These are phyloP conservation scores for Atrina japonica DNA, from an alignment of 2,888 invertebrate genomes.

Conservation along the genomic window DNA sequence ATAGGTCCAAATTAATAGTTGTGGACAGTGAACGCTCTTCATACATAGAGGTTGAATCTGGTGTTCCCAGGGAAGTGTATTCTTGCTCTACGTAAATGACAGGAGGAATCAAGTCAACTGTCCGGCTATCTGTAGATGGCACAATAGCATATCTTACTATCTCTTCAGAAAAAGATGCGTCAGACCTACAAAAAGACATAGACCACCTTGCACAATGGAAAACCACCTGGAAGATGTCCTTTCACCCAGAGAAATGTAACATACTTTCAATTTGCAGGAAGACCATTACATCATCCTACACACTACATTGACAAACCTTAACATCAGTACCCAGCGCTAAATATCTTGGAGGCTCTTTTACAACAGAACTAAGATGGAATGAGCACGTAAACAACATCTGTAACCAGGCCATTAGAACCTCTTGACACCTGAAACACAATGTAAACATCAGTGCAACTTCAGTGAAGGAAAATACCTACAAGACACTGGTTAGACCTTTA, in stretches of 20 bases:
- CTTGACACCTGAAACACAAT: constrained; percentile 23
- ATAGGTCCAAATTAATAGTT: constrained; percentile 17
- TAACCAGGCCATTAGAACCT: constrained; percentile 10
- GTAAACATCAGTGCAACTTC: neutral
- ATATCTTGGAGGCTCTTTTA: constrained; percentile 28
- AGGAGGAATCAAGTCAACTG: neutral
- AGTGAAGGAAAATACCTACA: constrained; percentile 15
- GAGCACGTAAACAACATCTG: constrained; percentile 11
- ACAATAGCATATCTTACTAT: neutral
- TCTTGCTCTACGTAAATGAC: constrained; percentile 31
- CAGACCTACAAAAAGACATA: constrained; percentile 18
- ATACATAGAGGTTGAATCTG: neutral
- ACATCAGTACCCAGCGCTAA: constrained; percentile 10
- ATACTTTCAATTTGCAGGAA: constrained; percentile 17
- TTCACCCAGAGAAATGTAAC: constrained; percentile 27
- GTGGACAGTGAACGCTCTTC: constrained; percentile 8
- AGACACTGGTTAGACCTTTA: constrained; percentile 15
- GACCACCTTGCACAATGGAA: constrained; percentile 15
- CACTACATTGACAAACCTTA: constrained; percentile 22
- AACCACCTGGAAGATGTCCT: too few relatives aligned
- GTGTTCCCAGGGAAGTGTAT: constrained; percentile 34
- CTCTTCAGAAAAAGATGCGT: neutral
- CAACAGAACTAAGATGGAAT: constrained; percentile 17
- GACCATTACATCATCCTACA: constrained; percentile 4
- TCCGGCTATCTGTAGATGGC: constrained; percentile 4